Evolutionary conservation across 2,888 invertebrate genomes (phyloP).

Genomic region (Himalopsyche anomala): DNA sequence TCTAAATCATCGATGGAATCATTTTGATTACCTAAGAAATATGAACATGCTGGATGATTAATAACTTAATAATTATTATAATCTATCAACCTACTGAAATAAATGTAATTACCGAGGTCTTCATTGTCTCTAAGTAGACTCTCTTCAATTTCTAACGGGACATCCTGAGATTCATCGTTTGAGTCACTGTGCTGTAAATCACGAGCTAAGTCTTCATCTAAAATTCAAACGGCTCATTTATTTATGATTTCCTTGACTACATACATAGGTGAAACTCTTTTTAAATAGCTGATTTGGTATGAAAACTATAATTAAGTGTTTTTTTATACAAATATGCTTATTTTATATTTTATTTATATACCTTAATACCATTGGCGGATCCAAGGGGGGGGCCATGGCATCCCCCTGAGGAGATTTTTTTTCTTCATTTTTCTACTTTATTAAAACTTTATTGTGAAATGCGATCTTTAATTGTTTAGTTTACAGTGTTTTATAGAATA

Average conservation of each 20-base stretch:
- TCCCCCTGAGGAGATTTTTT: no score
- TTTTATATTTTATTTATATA: no score
- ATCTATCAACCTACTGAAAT: not conserved
- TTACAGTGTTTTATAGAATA: no score
- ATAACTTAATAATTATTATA: not conserved
- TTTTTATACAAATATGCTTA: no score
- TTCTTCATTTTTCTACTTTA: no score
- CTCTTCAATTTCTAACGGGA: slow-evolving; percentile 75
- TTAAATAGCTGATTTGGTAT: not conserved
- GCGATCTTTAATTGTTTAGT: no score
- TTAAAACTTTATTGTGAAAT: no score
- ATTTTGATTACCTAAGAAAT: slow-evolving; percentile 49
- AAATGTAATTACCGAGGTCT: slow-evolving; percentile 49
- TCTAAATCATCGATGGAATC: slow-evolving; percentile 48
- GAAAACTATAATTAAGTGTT: not conserved
- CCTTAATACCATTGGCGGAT: no score
- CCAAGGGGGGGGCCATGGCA: no score
- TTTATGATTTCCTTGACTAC: not conserved
- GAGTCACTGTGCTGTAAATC: slow-evolving; percentile 76
- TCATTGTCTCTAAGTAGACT: slow-evolving; percentile 74
- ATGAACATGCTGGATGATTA: not conserved
- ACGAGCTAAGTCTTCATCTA: slow-evolving; percentile 74
- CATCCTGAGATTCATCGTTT: slow-evolving; percentile 75
- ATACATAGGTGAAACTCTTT: no score
- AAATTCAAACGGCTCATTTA: not conserved